phyloP scores from a whole-genome alignment of 1,140 invertebrate species.

The Palaemon carinicauda region DNA sequence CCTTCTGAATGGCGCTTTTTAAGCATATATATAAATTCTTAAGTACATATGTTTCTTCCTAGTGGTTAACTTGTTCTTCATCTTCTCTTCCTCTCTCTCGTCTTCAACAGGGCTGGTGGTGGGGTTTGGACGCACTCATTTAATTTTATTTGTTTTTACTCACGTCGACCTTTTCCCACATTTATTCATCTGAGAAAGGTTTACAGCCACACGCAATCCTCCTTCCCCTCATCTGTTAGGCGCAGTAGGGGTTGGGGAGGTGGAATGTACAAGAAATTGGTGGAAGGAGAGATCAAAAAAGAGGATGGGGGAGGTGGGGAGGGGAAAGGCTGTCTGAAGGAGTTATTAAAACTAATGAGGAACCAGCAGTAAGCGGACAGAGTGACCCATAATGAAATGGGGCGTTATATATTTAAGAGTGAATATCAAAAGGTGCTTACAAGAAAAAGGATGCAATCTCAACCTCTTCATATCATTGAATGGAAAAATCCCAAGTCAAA shows the following conservation, averaged over 20 bases:
- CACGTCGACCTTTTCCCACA: neutral
- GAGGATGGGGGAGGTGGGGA: neutral
- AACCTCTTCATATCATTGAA: no score
- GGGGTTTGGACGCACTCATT: slow-evolving; percentile 40
- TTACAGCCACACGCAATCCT: neutral
- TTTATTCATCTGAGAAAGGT: neutral
- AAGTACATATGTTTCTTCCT: neutral
- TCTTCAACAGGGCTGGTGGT: neutral
- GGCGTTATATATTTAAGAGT: no score
- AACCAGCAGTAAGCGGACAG: neutral
- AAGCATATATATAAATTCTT: neutral
- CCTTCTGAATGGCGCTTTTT: no score
- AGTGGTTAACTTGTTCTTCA: neutral
- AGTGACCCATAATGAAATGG: neutral
- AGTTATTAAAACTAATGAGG: neutral
- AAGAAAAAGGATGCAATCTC: no score
- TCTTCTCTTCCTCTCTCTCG: neutral
- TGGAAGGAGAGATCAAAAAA: neutral
- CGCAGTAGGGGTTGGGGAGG: neutral
- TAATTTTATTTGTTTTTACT: slow-evolving; percentile 14
- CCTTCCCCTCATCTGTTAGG: neutral
- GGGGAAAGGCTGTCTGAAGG: neutral
- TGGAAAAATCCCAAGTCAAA: no score
- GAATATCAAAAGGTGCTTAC: no score
- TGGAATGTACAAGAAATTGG: neutral